These are phyloP conservation scores for Thinocorus orbignyianus DNA, from an alignment of 2,113 vertebrate genomes.

Conservation along the genomic window DNA sequence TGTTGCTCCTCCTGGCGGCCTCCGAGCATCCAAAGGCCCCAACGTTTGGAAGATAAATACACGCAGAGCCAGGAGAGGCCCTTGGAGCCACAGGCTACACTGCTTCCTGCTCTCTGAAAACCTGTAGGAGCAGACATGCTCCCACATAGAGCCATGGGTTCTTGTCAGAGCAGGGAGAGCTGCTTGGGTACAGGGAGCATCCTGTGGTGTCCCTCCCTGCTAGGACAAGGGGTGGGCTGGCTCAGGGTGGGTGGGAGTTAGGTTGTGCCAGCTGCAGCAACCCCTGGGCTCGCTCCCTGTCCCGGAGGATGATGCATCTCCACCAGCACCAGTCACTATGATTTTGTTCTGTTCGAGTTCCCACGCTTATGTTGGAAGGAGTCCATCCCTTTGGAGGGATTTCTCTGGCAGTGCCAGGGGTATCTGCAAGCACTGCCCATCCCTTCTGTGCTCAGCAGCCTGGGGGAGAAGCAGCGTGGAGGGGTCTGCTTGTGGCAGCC, in stretches of 20 bases:
- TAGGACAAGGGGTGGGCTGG: rapidly evolving
- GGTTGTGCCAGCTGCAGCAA: neutral
- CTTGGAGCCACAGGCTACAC: neutral
- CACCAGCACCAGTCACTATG: neutral
- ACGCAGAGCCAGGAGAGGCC: neutral
- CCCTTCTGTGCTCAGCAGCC: neutral
- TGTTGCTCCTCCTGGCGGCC: neutral
- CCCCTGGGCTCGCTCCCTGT: neutral
- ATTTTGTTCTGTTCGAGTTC: neutral
- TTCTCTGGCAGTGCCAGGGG: neutral
- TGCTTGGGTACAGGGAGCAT: neutral
- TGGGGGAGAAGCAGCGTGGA: neutral
- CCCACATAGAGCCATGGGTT: neutral
- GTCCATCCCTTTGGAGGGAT: neutral
- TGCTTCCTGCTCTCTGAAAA: neutral
- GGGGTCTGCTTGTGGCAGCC: neutral
- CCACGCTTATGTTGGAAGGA: neutral
- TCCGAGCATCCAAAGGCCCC: neutral
- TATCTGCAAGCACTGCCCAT: neutral
- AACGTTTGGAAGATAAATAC: neutral
- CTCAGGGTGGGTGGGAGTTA: neutral
- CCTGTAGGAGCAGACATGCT: neutral
- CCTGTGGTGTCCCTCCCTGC: neutral
- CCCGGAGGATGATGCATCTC: neutral
- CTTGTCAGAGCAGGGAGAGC: neutral